Percentiles rank a stretch among this genome's conserved stretches.
phyloP scores from a whole-genome alignment of 2,888 invertebrate species.

The Cephalotes varians region DNA sequence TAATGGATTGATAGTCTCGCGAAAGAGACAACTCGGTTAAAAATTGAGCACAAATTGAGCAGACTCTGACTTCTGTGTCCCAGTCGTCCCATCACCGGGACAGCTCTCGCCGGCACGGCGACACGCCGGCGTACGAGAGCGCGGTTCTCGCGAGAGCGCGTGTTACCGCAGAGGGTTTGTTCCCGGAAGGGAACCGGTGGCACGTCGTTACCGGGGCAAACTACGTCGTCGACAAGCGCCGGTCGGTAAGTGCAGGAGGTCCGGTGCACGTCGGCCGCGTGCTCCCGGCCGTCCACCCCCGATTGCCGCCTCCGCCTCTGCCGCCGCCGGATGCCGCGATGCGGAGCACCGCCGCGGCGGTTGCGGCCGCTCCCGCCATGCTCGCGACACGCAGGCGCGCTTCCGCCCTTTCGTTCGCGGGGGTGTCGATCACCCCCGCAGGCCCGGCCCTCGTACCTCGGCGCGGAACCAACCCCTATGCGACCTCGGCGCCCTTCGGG shows the following conservation, averaged over 20 bases:
- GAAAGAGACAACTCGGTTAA: neutral
- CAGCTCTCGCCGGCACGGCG: conserved; percentile 1
- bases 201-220: conserved; percentile 80
- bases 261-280: conserved; percentile 68
- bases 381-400: conserved; percentile 68
- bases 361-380: conserved; percentile 41
- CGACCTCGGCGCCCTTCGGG: conserved; percentile 38
- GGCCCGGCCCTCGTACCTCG: conserved; percentile 57
- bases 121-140: conserved; percentile 37
- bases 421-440: conserved; percentile 61
- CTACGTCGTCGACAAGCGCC: conserved; percentile 76
- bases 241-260: conserved; percentile 78
- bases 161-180: conserved; percentile 75
- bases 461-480: conserved; percentile 61
- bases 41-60: conserved; percentile 4
- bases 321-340: conserved; percentile 30
- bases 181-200: conserved; percentile 77
- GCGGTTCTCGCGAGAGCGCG: conserved; percentile 65
- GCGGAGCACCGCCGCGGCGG: conserved; percentile 34
- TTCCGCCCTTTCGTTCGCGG: conserved; percentile 59
- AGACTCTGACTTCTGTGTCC: neutral
- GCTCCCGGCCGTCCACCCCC: conserved; percentile 70
- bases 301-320: neutral
- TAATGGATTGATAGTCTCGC: neutral
- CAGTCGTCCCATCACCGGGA: conserved; percentile 6